Evolutionary conservation across 2,113 vertebrate genomes (phyloP).

Genomic region (Cyanocitta stelleri): DNA sequence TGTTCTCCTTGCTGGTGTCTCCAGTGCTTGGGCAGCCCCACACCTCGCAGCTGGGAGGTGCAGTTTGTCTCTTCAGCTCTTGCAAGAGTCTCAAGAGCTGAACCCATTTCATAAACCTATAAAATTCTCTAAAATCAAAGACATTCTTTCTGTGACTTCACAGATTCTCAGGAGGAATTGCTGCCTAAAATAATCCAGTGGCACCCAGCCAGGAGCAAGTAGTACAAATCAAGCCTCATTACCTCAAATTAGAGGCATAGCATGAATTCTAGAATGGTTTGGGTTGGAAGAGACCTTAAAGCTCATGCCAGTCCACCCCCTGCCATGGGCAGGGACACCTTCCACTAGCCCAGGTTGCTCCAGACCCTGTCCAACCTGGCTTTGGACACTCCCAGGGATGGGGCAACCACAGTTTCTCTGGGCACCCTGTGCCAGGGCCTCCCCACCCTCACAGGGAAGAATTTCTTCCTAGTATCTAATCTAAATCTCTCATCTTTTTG

Average conservation of each 20-base stretch:
- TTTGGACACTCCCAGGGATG: background rate
- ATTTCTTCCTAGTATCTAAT: background rate
- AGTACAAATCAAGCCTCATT: background rate
- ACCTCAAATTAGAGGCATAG: background rate
- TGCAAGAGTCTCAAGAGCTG: background rate
- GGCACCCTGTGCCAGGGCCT: background rate
- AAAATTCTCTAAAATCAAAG: background rate
- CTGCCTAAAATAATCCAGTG: background rate
- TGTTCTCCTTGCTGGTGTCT: background rate
- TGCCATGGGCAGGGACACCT: background rate
- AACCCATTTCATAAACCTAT: background rate
- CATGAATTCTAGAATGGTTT: background rate
- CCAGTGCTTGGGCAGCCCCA: background rate
- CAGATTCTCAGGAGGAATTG: background rate
- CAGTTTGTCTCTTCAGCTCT: background rate
- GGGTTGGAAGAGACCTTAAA: background rate
- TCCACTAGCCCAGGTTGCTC: rapidly evolving
- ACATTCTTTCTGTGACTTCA: background rate
- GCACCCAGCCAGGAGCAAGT: background rate
- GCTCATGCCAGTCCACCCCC: rapidly evolving
- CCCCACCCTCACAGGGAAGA: rapidly evolving
- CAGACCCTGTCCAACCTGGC: rapidly evolving
- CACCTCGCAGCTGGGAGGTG: background rate
- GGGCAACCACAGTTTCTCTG: background rate
- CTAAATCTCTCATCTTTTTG: background rate